Evolutionary conservation across 92 coral and sea anemone species (phyloP).

Genomic region (Epizoanthus fatuus): DNA sequence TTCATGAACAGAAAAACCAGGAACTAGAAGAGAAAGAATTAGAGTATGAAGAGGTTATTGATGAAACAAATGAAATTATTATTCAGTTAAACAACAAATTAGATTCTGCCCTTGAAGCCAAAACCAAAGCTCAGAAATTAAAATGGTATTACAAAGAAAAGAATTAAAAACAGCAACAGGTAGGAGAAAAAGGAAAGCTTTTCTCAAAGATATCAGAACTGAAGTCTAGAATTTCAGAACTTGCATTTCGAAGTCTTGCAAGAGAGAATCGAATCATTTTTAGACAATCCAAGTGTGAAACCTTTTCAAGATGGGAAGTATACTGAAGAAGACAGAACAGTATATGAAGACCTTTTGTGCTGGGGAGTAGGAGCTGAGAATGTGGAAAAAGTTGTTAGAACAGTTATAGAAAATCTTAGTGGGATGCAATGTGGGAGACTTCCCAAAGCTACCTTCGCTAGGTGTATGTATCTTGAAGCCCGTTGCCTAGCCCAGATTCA

Average conservation of each 20-base stretch:
- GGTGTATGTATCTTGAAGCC: slow-evolving; percentile 50
- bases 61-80: neutral
- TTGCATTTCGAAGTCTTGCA: slow-evolving; percentile 35
- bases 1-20: neutral
- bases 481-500: slow-evolving; percentile 45
- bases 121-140: neutral
- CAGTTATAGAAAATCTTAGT: slow-evolving; percentile 39
- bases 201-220: slow-evolving; percentile 24
- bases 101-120: too few relatives aligned
- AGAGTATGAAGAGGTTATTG: slow-evolving; percentile 7
- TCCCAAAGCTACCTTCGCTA: slow-evolving; percentile 55
- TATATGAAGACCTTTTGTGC: slow-evolving; percentile 50
- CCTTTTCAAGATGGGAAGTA: slow-evolving; percentile 46
- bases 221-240: slow-evolving; percentile 36
- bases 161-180: neutral
- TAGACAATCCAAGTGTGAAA: slow-evolving; percentile 28
- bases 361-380: slow-evolving; percentile 57
- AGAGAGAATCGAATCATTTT: slow-evolving; percentile 28
- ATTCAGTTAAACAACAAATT: too few relatives aligned
- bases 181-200: slow-evolving; percentile 20
- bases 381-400: slow-evolving; percentile 37
- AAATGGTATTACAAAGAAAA: slow-evolving; percentile 44
- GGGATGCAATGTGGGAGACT: slow-evolving; percentile 44
- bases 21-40: neutral
- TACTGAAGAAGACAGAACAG: slow-evolving; percentile 38